phyloP scores from a whole-genome alignment of 2,797 vertebrate genomes.

The Enteromius trimaculatus region DNA sequence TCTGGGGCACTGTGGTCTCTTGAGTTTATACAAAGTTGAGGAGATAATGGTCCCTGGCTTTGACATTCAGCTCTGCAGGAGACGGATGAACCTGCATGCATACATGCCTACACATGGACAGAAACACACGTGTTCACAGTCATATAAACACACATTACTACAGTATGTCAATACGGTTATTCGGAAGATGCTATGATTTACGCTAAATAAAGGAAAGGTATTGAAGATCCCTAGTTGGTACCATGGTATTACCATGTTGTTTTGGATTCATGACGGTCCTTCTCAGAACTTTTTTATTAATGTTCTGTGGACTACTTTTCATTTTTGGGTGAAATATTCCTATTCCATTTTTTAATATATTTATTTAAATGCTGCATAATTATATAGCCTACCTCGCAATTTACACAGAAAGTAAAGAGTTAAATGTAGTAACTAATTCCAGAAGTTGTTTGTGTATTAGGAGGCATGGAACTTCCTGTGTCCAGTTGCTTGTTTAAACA shows the following conservation, averaged over 20 bases:
- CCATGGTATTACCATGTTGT: not conserved
- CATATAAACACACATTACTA: slow-evolving; percentile 1
- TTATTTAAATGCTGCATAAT: not conserved
- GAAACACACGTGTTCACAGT: not conserved
- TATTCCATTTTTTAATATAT: not conserved
- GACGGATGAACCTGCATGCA: slow-evolving; percentile 62
- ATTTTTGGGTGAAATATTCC: too few relatives aligned
- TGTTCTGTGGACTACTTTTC: too few relatives aligned
- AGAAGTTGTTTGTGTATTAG: slow-evolving; percentile 36
- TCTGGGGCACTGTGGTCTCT: slow-evolving; percentile 42
- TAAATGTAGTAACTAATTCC: slow-evolving; percentile 18
- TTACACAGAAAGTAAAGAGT: not conserved
- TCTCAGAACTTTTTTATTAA: not conserved
- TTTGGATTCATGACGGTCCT: not conserved
- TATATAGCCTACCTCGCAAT: not conserved
- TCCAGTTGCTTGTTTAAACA: slow-evolving; percentile 26
- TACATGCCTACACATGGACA: not conserved
- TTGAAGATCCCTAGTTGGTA: not conserved
- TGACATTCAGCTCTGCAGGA: slow-evolving; percentile 66
- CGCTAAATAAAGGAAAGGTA: not conserved
- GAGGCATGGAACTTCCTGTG: slow-evolving; percentile 23
- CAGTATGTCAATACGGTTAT: not conserved
- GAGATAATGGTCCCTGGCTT: slow-evolving; percentile 64
- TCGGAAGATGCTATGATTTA: not conserved
- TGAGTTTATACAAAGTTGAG: slow-evolving; percentile 63